Evolutionary conservation across 2,888 invertebrate species (phyloP).

Genomic region (Nineta flava): DNA sequence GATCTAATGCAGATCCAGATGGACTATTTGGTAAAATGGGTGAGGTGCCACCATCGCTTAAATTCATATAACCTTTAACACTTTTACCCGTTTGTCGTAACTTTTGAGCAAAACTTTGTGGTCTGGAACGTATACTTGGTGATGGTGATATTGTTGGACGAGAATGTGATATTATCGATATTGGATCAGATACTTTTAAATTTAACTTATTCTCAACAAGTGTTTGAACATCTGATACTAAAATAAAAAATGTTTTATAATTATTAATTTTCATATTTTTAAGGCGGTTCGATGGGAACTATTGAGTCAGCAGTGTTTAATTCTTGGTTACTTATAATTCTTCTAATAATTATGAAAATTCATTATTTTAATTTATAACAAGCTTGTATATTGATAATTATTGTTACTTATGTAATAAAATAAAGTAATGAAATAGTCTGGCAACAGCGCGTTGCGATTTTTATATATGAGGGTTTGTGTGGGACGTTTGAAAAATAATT

Average conservation of each 20-base stretch:
- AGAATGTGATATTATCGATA: conserved; percentile 21
- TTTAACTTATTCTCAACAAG: conserved; percentile 32
- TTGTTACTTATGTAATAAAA: too few species aligned
- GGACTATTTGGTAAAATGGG: conserved; percentile 51
- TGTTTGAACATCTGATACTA: conserved; percentile 45
- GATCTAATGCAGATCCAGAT: conserved; percentile 37
- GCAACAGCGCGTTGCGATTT: too few species aligned
- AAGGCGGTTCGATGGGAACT: background rate
- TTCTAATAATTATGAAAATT: too few species aligned
- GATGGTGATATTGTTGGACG: conserved; percentile 34
- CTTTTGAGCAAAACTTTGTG: conserved; percentile 81
- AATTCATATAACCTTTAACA: conserved; percentile 71
- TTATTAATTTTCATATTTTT: background rate
- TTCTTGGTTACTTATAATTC: too few species aligned
- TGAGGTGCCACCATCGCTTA: conserved; percentile 57
- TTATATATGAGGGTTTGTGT: too few species aligned
- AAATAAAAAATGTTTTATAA: conserved; percentile 5
- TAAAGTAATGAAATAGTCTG: too few species aligned
- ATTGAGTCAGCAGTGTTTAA: too few species aligned
- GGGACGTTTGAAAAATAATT: too few species aligned
- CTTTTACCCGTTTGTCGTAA: conserved; percentile 70
- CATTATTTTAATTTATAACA: too few species aligned
- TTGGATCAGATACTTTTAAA: conserved; percentile 26
- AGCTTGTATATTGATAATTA: too few species aligned
- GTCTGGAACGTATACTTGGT: conserved; percentile 42